A percentile compares a stretch with the other conserved stretches of the same genome.
phyloP scores from a whole-genome alignment of 2,797 vertebrate species.

The Ambastaia sidthimunki region DNA sequence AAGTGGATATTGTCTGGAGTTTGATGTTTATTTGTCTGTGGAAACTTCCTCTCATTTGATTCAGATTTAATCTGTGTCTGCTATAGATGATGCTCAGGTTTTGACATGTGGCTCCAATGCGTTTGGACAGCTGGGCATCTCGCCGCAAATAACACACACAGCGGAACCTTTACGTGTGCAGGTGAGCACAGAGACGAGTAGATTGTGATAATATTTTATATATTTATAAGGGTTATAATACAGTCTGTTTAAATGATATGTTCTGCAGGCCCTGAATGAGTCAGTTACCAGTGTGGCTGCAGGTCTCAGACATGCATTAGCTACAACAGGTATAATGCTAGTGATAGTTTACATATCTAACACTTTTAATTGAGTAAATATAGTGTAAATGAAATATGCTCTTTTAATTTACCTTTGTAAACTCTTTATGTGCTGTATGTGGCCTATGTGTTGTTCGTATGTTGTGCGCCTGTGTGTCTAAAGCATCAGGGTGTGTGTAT shows the following conservation, averaged over 20 bases:
- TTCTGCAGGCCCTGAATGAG: conserved; percentile 79
- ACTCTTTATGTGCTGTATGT: neutral
- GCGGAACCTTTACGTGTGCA: conserved; percentile 76
- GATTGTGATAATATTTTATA: neutral
- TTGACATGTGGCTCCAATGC: conserved; percentile 90
- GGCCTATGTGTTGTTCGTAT: neutral
- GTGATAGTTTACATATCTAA: neutral
- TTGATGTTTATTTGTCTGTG: neutral
- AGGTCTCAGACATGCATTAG: conserved; percentile 90
- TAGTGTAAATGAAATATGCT: neutral
- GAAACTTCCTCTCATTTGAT: conserved; percentile 8
- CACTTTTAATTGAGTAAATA: too few relatives aligned
- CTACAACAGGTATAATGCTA: conserved; percentile 79
- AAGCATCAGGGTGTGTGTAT: conserved; percentile 83
- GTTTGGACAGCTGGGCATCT: conserved; percentile 89
- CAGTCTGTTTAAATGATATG: conserved; percentile 2
- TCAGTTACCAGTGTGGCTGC: conserved; percentile 82
- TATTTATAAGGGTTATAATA: neutral
- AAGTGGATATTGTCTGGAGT: neutral
- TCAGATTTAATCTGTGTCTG: conserved; percentile 25
- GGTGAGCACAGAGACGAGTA: conserved; percentile 69
- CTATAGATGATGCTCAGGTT: conserved; percentile 81
- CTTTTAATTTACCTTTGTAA: neutral
- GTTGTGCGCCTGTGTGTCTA: conserved; percentile 28
- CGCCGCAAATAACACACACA: conserved; percentile 69